Evolutionary conservation across 2,797 vertebrate genomes (phyloP), one percentile per base, ranked within the genome.

Genomic region (Myotis pilosus): DNA sequence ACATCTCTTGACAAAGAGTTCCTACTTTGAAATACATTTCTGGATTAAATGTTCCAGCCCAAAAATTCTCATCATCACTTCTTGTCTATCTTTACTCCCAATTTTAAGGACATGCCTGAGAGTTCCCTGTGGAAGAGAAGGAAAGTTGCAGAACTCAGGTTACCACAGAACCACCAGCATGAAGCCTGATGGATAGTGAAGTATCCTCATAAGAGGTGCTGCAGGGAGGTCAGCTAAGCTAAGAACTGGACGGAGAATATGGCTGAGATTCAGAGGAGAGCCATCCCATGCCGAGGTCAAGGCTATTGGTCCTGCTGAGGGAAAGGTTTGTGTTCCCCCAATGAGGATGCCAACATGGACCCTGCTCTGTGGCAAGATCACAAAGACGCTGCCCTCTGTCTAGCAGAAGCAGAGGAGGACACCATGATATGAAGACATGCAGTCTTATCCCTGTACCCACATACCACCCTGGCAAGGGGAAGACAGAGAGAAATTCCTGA

Each of bases 81-180:
- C 5, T 87, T 94, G 12, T 89, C 51, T 84, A 62, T 57, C 20
- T 91, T 62, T 30, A 55, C 36, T 71, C 3, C 60, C 47, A 74
- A n/a, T 55, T 83, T 51, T 30, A 72, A 23, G 51, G 38, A 71
- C 69, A 47, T 38, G 36, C 22, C 9, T 13, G 23, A 20, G 22
- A 28, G 38, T 38, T 76, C 47, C 53, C 5, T 33, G 36, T 0
- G 8, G 28, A 11, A 49, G 28, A 68, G 33, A 10, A 55, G 38
- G 3, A 53, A 3, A 22, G 0, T 20, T 4, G 6, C 16, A 47
- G 91, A 82, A 7, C 0, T 23, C 25, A 86, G 80, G 44, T 12
- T 12, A 5, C 19, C 20, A 20, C 7, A 23, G 3, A 13, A 19
- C n/a, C 17, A 2, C 22, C 41, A 62, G 22, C 25, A 71, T 86